phyloP scores from a whole-genome alignment of 23 tunicate species.

The Styela clava region DNA sequence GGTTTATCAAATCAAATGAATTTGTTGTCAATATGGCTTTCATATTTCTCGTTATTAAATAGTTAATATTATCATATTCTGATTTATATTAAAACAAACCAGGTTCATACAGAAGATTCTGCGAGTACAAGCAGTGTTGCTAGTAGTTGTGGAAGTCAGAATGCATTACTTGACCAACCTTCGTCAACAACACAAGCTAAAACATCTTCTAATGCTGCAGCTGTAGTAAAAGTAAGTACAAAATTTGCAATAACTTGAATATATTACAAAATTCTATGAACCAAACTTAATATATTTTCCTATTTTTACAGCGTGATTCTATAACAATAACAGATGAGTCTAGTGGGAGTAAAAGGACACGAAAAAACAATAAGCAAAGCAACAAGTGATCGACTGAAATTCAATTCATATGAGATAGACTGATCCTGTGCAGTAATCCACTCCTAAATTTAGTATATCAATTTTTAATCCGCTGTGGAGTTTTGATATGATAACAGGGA shows the following conservation, averaged over 20 bases:
- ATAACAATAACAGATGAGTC: neutral
- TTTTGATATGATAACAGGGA: too few relatives aligned
- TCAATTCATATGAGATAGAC: too few relatives aligned
- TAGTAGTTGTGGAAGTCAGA: slow-evolving; percentile 47
- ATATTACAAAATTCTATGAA: too few relatives aligned
- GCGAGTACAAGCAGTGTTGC: slow-evolving; percentile 19
- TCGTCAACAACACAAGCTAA: neutral
- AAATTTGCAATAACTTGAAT: too few relatives aligned
- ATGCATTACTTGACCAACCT: slow-evolving; percentile 22
- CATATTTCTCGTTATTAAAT: too few relatives aligned
- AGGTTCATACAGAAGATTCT: slow-evolving; percentile 13
- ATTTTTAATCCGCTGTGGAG: too few relatives aligned
- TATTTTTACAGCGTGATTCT: neutral
- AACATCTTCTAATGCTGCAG: neutral
- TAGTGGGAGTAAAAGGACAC: neutral
- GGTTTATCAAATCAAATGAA: too few relatives aligned
- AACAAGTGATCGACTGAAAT: neutral
- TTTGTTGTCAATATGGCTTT: too few relatives aligned
- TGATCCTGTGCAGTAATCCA: too few relatives aligned
- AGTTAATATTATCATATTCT: too few relatives aligned
- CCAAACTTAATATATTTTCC: neutral
- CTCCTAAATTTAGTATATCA: too few relatives aligned
- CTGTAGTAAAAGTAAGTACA: slow-evolving; percentile 6
- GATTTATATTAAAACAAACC: too few relatives aligned
- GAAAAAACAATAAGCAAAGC: neutral